Base-by-base conservation (phyloP, 2,113 vertebrate species). In the Falco punctatus region DNA sequence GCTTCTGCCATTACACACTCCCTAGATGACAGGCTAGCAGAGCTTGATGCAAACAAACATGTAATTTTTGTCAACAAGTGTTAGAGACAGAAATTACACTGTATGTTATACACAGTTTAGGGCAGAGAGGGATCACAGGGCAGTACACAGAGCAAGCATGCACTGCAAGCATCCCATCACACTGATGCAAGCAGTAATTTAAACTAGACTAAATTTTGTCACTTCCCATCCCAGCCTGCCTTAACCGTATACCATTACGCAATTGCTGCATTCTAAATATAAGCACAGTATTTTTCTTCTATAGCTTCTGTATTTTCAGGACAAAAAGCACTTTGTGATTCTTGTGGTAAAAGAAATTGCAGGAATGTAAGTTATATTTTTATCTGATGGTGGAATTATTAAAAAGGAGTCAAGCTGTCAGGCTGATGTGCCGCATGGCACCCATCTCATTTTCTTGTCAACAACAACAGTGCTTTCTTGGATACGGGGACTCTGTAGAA, bases 201-300 rank as follows among this genome's bases (percentile, higher is more conserved):
- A 18, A 80, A 30, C 32, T 7, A 1, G 44, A 65, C 19, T 8
- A 30, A 52, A 8, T 30, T 19, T 46, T 46, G 42, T 27, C 51
- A 26, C 30, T 38, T 69, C 23, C 35, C 38, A 33, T 8, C 49
- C 52, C 38, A 38, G 22, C 28, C 17, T 3, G 27, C 7, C 62
- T 14, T 38, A n/a, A 33, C n/a, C 42, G 11, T 5, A 15, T 2
- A 5, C 15, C 5, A n/a, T 40, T 17, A 52, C 3, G 2, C 10
- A 5, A 24, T 48, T 14, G 20, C n/a, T 7, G 30, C 13, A 1
- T 26, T 4, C 17, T 35, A 19, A 15, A 32, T 12, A 5, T 2
- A n/a, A 59, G 21, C 1, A 3, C 19, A 23, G 64, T 10, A 16
- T 65, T 81, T 70, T 81, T 38, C 81, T 65, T 71, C 28, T 42